Evolutionary conservation across 2,797 vertebrate genomes (phyloP), one percentile per base, ranked within the genome.

Genomic region (Centropyge bicolor): DNA sequence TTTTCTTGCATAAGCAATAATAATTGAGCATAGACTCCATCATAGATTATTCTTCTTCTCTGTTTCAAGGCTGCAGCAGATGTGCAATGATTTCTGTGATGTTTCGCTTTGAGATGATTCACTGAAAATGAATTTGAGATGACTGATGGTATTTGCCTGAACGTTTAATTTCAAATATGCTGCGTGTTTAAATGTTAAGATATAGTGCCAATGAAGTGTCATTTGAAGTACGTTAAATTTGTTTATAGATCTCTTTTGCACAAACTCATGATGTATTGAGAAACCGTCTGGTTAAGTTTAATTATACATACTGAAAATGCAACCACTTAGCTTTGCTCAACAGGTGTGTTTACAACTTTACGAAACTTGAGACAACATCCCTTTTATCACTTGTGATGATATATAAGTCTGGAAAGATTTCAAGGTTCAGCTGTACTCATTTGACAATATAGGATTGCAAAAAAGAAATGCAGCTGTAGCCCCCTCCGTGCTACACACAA

Each of bases 1-100:
- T 63, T 73, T 80, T 82, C 55, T 73, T 46, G 38, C 41, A 43
- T 66, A 69, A 52, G 48, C 65, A 73, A 64, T 61, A 40, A 68
- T 74, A 72, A 72, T 68, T 63, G 36, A 56, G 72, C 41, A 73
- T 65, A 31, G 65, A 85, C 80, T 80, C 74, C 31, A 80, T 86
- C 54, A 80, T 59, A 77, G 65, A 70, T 80, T 62, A 45, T 36
- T 38, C 36, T 75, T 10, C 8, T 8, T 64, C 22, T 70, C 35
- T 35, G 62, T 66, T 57, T 59, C 71, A 54, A 68, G 43, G 55
- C 55, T 40, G 68, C 55, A 51, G 68, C 60, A 49, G 75, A 78
- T 74, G 24, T 43, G 40, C 43, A 51, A 3, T 54, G 55, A 63
- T 68, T 77, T 55, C 41, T 66, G 40, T 77, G 41, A 72, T 77